Percentiles rank a stretch among this genome's conserved stretches.
Evolutionary conservation across 2,113 vertebrate species (phyloP).

Genomic region (Penelope pileata): DNA sequence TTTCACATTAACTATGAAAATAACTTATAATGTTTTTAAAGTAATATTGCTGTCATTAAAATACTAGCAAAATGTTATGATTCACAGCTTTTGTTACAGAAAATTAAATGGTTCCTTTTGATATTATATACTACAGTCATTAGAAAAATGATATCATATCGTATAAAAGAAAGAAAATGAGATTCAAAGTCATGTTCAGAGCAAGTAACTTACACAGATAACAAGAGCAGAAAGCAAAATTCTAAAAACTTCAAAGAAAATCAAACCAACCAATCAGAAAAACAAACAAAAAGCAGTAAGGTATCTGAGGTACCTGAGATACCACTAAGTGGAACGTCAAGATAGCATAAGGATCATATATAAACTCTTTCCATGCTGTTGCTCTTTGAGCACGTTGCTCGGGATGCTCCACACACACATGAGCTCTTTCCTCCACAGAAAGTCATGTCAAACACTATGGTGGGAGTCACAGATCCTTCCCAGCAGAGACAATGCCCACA

Average conservation of each 20-base stretch:
- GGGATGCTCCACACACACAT: background rate
- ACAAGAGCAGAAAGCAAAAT: background rate
- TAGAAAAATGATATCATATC: background rate
- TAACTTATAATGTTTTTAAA: background rate
- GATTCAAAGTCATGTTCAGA: background rate
- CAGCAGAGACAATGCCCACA: background rate
- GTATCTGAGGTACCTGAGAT: background rate
- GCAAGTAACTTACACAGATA: background rate
- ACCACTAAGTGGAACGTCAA: background rate
- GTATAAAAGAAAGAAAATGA: background rate
- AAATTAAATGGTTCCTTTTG: background rate
- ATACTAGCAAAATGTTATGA: background rate
- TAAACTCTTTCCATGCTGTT: background rate
- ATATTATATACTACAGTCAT: background rate
- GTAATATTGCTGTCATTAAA: background rate
- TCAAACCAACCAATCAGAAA: background rate
- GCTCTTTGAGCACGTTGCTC: background rate
- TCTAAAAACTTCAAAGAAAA: fast-evolving
- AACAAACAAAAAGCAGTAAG: background rate
- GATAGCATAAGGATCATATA: background rate
- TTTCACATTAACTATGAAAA: background rate
- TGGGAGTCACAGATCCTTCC: background rate
- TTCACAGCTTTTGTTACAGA: background rate
- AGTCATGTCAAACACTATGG: fast-evolving
- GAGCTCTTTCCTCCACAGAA: background rate